Percentiles rank a stretch among this genome's conserved stretches.
Evolutionary conservation across 2,113 vertebrate species (phyloP).

Genomic region (Callorhinus ursinus): DNA sequence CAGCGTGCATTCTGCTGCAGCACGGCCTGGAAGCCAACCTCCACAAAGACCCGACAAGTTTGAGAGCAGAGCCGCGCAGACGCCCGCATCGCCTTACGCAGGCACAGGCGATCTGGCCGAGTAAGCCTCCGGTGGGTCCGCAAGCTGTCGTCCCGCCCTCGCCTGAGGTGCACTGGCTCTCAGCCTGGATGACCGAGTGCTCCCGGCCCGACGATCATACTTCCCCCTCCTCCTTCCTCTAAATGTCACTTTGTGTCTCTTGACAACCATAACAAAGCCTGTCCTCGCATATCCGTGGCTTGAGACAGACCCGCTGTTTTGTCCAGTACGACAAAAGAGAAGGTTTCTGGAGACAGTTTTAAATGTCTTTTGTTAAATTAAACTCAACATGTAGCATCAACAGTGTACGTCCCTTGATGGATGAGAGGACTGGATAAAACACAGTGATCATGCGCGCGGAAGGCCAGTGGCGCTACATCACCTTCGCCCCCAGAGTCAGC

Average conservation of each 20-base stretch:
- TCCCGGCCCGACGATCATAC: not conserved
- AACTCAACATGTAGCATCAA: not conserved
- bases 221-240: not conserved
- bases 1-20: conserved; percentile 93
- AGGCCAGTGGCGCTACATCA: not conserved
- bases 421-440: not conserved
- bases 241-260: not conserved
- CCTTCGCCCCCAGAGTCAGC: not conserved
- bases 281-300: not conserved
- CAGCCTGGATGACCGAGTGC: not conserved
- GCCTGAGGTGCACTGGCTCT: too few species aligned
- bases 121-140: not conserved
- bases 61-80: conserved; percentile 93
- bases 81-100: conserved; percentile 92
- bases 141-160: not conserved
- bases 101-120: conserved; percentile 91
- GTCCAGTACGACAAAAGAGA: not conserved
- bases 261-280: not conserved
- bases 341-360: not conserved
- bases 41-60: conserved; percentile 90
- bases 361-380: not conserved
- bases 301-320: not conserved
- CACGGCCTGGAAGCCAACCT: conserved; percentile 93
- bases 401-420: not conserved
- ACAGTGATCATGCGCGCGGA: not conserved